Conservation (phyloP, 2,888 invertebrate species). For the Andrena haemorrhoa region DNA sequence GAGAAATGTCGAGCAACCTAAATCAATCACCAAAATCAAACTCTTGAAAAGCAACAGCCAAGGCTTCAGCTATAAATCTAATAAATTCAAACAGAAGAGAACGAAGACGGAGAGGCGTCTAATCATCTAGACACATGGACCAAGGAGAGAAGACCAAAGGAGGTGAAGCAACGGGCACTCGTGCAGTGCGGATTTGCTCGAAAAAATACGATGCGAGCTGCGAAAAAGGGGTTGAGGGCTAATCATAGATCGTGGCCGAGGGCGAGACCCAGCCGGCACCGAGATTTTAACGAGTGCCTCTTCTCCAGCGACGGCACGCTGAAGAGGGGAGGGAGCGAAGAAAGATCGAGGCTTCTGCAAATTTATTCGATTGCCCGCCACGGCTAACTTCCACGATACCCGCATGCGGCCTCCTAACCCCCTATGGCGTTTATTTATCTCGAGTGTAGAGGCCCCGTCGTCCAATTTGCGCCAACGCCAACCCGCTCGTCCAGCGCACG, state of each 20-base stretch:
- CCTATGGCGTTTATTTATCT: slow-evolving; percentile 73
- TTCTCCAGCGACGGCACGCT: slow-evolving; percentile 3
- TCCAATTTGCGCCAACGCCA: slow-evolving; percentile 70
- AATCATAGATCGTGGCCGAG: slow-evolving; percentile 31
- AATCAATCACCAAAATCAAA: too few relatives aligned
- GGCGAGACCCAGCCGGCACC: slow-evolving; percentile 16
- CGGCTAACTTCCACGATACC: slow-evolving; percentile 68
- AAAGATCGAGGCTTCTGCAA: slow-evolving; percentile 63
- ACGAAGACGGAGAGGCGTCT: background rate
- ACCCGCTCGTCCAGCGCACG: slow-evolving; percentile 48
- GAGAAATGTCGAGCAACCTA: too few relatives aligned
- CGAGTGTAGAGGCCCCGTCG: slow-evolving; percentile 72
- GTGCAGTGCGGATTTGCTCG: background rate
- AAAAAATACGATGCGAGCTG: background rate
- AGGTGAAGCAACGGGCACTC: background rate
- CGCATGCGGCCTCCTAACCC: slow-evolving; percentile 69
- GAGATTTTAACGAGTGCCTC: slow-evolving; percentile 52
- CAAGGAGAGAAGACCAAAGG: background rate
- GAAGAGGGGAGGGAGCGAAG: slow-evolving; percentile 19
- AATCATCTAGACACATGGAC: background rate
- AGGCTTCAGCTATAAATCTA: too few relatives aligned
- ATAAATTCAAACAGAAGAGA: too few relatives aligned
- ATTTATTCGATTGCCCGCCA: slow-evolving; percentile 67
- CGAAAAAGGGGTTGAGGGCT: slow-evolving; percentile 20
- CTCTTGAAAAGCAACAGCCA: too few relatives aligned